Evolutionary conservation across 2,888 invertebrate species (phyloP), one percentile per base, ranked within the genome.

Genomic region (Melikaiella ostensackeni): DNA sequence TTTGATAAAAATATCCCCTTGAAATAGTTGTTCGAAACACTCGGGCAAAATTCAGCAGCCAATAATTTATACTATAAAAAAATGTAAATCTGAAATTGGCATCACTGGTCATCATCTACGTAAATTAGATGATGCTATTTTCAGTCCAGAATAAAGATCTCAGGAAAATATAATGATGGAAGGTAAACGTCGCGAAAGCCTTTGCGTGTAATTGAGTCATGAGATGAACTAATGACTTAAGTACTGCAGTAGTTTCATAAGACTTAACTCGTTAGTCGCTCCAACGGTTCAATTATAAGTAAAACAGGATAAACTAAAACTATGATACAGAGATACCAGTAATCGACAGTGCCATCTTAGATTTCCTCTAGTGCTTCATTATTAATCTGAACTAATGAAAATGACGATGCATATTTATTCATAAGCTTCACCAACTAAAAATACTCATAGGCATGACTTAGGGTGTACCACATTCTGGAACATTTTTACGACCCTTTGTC

Each of bases 171-270:
- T 61, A 73, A 74, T 73, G 38, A 73, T 35, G 38, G 59, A 74
- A 59, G 57, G 30, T 59, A 75, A 70, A 75, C 38, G 62, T 42
- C 8, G 62, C 57, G 50, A 70, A 70, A 70, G 50, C 70, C 6
- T 70, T n/a, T 30, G 13, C 70, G 6, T 50, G 30, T 70, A 55
- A 70, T 70, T 70, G 70, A 70, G 70, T 70, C 50, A 70, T 70
- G 50, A 70, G 70, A 50, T 30, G 70, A 70, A 70, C 70, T 70
- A 70, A 70, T 70, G 70, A 70, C 70, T 70, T 70, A 70, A 55
- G 70, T 70, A 30, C 70, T 70, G 27, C 50, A 70, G 11, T n/a
- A 70, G 50, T 50, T 70, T 46, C 50, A 46, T 50, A 33, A 70
- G 70, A 55, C 50, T 70, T 70, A 33, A 70, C 70, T 70, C 50